Evolutionary conservation across 2,797 vertebrate species (phyloP), one percentile per base, ranked within the genome.

Genomic region (Hozukius guyotensis): DNA sequence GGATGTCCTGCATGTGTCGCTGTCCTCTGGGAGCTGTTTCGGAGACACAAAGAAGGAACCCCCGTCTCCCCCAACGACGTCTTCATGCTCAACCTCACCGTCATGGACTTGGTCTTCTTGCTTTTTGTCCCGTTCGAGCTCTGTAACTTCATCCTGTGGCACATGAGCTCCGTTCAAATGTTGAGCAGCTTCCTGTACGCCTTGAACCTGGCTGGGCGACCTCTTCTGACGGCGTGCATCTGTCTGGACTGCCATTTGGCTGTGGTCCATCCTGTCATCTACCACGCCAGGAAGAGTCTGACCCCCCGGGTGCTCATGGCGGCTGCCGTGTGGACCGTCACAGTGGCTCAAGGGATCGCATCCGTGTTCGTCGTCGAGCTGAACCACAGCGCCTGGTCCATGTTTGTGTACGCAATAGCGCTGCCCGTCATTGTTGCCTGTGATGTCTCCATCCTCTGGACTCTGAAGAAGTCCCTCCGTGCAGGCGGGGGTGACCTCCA

Each of bases 211-310:
- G 72, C 22, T 10, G 90, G 92, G 2, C 81, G 87, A 55, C 93
- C 93, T 72, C 87, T 94, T 2, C 65, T 94, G 1, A 92, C 88
- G n/a, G 81, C 81, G 3, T 94, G 88, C 20, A 77, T 92, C 46
- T 93, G 93, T 65, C 79, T 82, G 68, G 90, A 94, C 61, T 89
- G 90, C 62, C 85, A 88, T 70, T n/a, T 93, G 38, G 90, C 93
- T 24, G 93, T 94, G 56, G 67, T 90, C n/a, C 70, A 92, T 64
- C 94, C 92, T 0, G 56, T 93, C 29, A 11, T 59, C 22, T 94
- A 90, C 68, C 83, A 74, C 59, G 29, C 38, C 12, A 84, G 46
- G 32, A 91, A 85, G 68, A 89, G 76, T 22, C 62, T 88, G 8
- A 18, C 5, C 11, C 71, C 73, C 4, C 76, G 77, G 24, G 29